Conservation (phyloP, 2,888 invertebrate genomes). For the Tromatobia lineatoria region DNA sequence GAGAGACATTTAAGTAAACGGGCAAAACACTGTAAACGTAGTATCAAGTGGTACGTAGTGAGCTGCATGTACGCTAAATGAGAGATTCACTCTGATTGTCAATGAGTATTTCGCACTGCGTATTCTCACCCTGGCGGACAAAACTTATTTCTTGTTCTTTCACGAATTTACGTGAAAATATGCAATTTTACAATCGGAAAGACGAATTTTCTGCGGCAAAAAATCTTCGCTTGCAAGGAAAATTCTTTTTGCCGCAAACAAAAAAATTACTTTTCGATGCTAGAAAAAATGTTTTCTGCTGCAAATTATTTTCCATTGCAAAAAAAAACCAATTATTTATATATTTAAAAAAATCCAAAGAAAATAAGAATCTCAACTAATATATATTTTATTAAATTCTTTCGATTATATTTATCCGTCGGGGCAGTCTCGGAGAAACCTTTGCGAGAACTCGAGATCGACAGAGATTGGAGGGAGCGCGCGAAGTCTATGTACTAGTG, state of each 20-base stretch:
- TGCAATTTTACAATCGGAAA: background rate
- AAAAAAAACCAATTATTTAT: background rate
- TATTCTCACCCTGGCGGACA: conserved; percentile 24
- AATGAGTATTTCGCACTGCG: conserved; percentile 51
- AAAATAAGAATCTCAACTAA: conserved; percentile 7
- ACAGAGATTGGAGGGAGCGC: conserved; percentile 12
- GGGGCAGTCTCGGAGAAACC: conserved; percentile 14
- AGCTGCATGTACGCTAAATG: conserved; percentile 38
- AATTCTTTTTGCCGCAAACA: too few species aligned
- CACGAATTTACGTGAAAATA: background rate
- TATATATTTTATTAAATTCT: background rate
- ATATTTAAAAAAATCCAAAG: background rate
- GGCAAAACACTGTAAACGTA: conserved; percentile 43
- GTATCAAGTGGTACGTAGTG: conserved; percentile 36
- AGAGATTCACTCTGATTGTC: conserved; percentile 39
- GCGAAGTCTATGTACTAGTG: conserved; percentile 52
- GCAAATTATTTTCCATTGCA: background rate
- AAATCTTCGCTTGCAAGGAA: too few species aligned
- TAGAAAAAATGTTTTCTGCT: too few species aligned
- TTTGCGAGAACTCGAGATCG: conserved; percentile 19
- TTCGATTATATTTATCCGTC: conserved; percentile 3
- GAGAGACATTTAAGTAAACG: conserved; percentile 24
- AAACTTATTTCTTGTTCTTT: conserved; percentile 10
- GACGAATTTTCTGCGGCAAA: background rate
- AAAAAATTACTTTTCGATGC: too few species aligned